phyloP scores from a whole-genome alignment of 2,888 invertebrate species.

The Drosophila picticornis region DNA sequence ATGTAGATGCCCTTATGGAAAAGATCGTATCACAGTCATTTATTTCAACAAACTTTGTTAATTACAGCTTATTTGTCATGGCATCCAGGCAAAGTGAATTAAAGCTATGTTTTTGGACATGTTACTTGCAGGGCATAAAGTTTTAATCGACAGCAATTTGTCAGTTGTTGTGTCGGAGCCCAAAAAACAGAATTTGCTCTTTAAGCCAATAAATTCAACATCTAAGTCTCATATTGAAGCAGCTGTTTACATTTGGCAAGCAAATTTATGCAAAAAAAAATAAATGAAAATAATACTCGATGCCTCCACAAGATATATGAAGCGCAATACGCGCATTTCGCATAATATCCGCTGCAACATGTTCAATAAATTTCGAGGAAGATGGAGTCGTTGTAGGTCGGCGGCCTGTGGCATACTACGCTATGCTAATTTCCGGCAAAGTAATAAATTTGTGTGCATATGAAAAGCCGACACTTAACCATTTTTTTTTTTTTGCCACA shows the following conservation, averaged over 20 bases:
- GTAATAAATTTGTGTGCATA: constrained; percentile 41
- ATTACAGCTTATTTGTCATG: constrained; percentile 38
- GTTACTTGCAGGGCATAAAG: constrained; percentile 14
- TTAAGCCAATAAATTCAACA: constrained; percentile 43
- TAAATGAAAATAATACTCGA: constrained; percentile 19
- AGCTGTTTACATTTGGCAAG: constrained; percentile 34
- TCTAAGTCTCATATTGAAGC: constrained; percentile 28
- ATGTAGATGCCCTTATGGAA: constrained; percentile 24
- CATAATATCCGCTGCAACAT: constrained; percentile 68
- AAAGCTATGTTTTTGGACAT: constrained; percentile 25
- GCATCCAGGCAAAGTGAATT: constrained; percentile 17
- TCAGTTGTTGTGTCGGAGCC: constrained; percentile 33
- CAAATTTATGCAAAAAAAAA: constrained; percentile 55
- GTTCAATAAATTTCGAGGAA: constrained; percentile 29
- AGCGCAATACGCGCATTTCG: constrained; percentile 39
- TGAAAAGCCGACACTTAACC: constrained; percentile 5
- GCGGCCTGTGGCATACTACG: constrained; percentile 9
- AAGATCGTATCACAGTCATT: constrained; percentile 31
- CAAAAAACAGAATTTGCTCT: not conserved
- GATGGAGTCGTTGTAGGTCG: constrained; percentile 3
- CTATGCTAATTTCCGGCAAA: constrained; percentile 67
- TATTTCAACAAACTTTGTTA: constrained; percentile 47
- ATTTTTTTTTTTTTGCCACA: not conserved
- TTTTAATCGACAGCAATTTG: constrained; percentile 59
- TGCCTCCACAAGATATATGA: constrained; percentile 40